A percentile compares a stretch with the other conserved stretches of the same genome.
These are phyloP conservation scores for Lucilia sericata DNA, from an alignment of 1,140 invertebrate genomes.

Conservation along the genomic window DNA sequence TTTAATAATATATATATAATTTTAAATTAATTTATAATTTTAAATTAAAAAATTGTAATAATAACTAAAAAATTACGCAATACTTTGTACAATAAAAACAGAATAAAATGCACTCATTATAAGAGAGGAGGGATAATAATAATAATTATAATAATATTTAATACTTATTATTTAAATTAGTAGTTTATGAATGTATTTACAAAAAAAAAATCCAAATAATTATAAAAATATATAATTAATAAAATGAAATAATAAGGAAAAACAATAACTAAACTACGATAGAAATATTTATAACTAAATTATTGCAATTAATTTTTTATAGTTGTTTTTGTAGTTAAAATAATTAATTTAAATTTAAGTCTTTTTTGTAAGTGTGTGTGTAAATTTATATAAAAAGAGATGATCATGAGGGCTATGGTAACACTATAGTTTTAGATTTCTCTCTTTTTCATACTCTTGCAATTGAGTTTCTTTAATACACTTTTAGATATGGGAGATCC, in stretches of 20 bases:
- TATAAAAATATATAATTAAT: background rate
- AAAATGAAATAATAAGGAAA: background rate
- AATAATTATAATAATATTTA: background rate
- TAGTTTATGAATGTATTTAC: background rate
- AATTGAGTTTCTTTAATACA: background rate
- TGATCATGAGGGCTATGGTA: background rate
- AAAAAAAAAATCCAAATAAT: background rate
- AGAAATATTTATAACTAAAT: background rate
- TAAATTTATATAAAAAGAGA: background rate
- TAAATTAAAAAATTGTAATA: no score
- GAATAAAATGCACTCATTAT: conserved; percentile 14
- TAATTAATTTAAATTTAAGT: background rate
- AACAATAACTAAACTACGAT: background rate
- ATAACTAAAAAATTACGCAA: conserved; percentile 11
- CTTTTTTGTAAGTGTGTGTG: background rate
- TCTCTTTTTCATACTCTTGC: background rate
- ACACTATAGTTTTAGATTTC: background rate
- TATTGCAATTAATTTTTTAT: background rate
- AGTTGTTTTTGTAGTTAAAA: background rate
- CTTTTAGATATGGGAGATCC: background rate
- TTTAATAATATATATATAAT: background rate
- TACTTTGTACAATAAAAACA: conserved; percentile 23
- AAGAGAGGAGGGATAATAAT: background rate
- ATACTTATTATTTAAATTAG: background rate
- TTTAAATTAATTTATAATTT: no score